Conservation (phyloP, 2,797 vertebrate genomes). For the Momotus momota region DNA sequence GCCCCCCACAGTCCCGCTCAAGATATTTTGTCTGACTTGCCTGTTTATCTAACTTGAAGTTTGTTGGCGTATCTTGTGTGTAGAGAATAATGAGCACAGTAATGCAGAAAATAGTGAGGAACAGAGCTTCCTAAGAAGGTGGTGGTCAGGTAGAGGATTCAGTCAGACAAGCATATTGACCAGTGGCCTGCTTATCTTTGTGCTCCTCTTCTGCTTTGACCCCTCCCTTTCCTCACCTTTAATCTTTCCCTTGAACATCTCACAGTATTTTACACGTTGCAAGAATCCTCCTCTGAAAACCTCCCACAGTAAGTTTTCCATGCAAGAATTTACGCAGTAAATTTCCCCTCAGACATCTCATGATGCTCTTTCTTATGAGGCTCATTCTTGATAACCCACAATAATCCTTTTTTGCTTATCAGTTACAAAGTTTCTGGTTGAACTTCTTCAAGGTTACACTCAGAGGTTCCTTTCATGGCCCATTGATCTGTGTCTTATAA, state of each 20-base stretch:
- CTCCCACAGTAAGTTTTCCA: background rate
- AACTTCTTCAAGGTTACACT: conserved; percentile 51
- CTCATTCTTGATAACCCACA: conserved; percentile 29
- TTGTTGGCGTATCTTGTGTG: background rate
- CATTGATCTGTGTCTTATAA: background rate
- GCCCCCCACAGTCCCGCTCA: background rate
- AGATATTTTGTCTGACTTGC: background rate
- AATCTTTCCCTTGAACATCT: background rate
- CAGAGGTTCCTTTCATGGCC: background rate
- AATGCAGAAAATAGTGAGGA: background rate
- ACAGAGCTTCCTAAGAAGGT: background rate
- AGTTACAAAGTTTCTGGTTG: conserved; percentile 38
- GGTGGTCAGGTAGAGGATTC: background rate
- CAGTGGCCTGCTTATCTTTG: background rate
- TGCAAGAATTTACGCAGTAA: background rate
- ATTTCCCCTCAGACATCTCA: background rate
- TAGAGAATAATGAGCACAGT: background rate
- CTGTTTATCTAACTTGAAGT: background rate
- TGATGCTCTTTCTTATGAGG: conserved; percentile 1
- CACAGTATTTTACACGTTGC: background rate
- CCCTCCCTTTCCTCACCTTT: background rate
- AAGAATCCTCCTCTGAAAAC: background rate
- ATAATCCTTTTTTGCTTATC: conserved; percentile 6
- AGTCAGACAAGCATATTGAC: background rate
- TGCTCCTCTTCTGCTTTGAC: background rate